These are phyloP conservation scores for Drosophila subobscura DNA, from an alignment of 1,140 invertebrate species.

Conservation along the genomic window DNA sequence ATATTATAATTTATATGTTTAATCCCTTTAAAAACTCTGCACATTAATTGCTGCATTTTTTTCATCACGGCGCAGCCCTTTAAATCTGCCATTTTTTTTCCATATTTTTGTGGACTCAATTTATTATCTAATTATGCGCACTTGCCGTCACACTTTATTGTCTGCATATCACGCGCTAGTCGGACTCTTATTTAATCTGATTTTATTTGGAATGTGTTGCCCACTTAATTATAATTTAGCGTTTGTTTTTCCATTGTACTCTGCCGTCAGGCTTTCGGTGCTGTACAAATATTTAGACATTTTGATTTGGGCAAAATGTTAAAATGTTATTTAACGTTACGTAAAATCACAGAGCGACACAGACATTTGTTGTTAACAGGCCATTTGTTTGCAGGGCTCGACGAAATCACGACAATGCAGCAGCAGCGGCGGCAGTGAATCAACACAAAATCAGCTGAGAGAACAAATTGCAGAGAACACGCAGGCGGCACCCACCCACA, in stretches of 20 bases:
- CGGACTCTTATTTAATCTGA: conserved; percentile 45
- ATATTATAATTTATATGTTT: too few species aligned
- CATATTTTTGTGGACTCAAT: conserved; percentile 23
- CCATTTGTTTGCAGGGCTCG: conserved; percentile 63
- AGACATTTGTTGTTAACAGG: conserved; percentile 31
- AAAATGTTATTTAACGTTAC: conserved; percentile 22
- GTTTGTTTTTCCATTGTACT: conserved; percentile 9
- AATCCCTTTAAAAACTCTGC: neutral
- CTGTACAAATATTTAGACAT: conserved; percentile 44
- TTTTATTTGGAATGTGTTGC: conserved; percentile 9
- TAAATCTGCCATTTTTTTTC: neutral
- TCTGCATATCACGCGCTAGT: neutral
- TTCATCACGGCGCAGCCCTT: conserved; percentile 2
- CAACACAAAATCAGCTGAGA: conserved; percentile 60
- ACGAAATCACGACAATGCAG: conserved; percentile 67
- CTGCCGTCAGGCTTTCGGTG: neutral
- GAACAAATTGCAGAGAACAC: conserved; percentile 61
- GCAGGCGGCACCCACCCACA: conserved; percentile 15
- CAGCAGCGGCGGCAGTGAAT: conserved; percentile 25
- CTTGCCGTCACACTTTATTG: conserved; percentile 7
- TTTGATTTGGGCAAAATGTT: conserved; percentile 31
- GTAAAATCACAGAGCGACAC: conserved; percentile 56
- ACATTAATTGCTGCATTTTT: conserved; percentile 1
- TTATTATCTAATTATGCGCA: conserved; percentile 45
- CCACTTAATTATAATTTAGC: conserved; percentile 62